phyloP scores from a whole-genome alignment of 1,140 invertebrate genomes.

The Brachystomella parvula region DNA sequence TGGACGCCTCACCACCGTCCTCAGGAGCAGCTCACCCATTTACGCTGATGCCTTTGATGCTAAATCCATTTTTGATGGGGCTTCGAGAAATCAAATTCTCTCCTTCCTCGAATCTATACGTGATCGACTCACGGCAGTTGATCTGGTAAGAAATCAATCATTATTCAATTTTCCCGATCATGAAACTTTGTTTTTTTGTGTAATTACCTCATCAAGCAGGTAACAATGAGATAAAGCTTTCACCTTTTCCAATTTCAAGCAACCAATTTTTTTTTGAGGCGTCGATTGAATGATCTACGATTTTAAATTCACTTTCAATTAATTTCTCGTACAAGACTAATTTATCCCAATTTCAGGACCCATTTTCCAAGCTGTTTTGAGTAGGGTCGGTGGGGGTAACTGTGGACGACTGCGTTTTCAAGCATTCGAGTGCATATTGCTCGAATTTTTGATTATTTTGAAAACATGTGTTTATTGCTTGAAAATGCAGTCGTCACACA shows the following conservation, averaged over 20 bases:
- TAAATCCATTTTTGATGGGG: slow-evolving; percentile 38
- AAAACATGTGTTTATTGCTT: too few relatives aligned
- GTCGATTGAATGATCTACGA: too few relatives aligned
- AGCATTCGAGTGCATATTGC: too few relatives aligned
- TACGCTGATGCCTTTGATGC: slow-evolving; percentile 38
- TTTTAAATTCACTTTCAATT: too few relatives aligned
- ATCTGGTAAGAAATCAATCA: not conserved
- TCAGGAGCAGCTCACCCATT: slow-evolving; percentile 21
- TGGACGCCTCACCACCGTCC: not conserved
- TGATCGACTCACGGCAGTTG: slow-evolving; percentile 34
- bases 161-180: not conserved
- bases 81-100: slow-evolving; percentile 34
- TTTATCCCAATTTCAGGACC: too few relatives aligned
- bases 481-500: too few relatives aligned
- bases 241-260: not conserved
- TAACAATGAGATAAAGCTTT: not conserved
- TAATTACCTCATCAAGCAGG: slow-evolving; percentile 4
- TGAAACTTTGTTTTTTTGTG: too few relatives aligned
- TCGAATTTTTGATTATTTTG: too few relatives aligned
- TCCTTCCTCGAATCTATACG: slow-evolving; percentile 36
- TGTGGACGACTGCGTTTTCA: too few relatives aligned
- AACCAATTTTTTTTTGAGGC: not conserved
- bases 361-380: too few relatives aligned
- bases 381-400: too few relatives aligned
- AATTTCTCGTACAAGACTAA: too few relatives aligned